Base-by-base conservation (phyloP, 2,113 vertebrate genomes). In the western clawed frog (Xenopus tropicalis) region DNA sequence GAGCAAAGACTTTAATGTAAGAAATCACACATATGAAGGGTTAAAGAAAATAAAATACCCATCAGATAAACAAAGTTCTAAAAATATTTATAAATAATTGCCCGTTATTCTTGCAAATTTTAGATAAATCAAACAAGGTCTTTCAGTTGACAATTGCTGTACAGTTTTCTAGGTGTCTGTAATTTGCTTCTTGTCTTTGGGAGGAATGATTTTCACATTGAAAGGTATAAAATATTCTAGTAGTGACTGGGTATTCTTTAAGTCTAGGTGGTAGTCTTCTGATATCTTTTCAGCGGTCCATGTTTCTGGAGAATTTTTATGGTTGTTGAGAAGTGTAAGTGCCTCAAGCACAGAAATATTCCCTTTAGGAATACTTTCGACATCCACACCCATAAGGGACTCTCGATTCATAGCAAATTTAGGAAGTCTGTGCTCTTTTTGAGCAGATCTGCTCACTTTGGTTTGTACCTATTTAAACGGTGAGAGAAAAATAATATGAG, bases 261-360 rank as follows among this genome's bases (percentile, higher is more conserved):
- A 74, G 72, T 95, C 91, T 80, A 98, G 86, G 62, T 78, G 85
- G 81, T 94, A 98, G 76, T 98, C 95, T 78, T 85, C 79, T 17
- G 94, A 89, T 66, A 98, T 90, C 86, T 92, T 97, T 72, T 94
- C 88, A 8, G 87, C 79, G 58, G 94, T 97, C 95, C 95, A 97
- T 0, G 69, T 88, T 44, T 92, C 75, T 57, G 95, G 95, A 61
- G 86, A 66, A 22, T 77, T 82, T 80, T 93, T 94, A 85, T 98
- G 90, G 79, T 93, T 93, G 85, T 89, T 90, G 65, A 98, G 86
- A 62, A 91, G 87, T 0, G 81, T 93, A 79, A 98, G 78, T 43
- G 90, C 92, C 77, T 98, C 96, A 8, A 88, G 80, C 72, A 94
- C 64, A 29, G 92, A 93, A 80, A 98, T 86, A 76, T 91, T 97